Evolutionary conservation across 1,140 invertebrate species (phyloP), one percentile per base, ranked within the genome.

Genomic region (Drosophila sp.): DNA sequence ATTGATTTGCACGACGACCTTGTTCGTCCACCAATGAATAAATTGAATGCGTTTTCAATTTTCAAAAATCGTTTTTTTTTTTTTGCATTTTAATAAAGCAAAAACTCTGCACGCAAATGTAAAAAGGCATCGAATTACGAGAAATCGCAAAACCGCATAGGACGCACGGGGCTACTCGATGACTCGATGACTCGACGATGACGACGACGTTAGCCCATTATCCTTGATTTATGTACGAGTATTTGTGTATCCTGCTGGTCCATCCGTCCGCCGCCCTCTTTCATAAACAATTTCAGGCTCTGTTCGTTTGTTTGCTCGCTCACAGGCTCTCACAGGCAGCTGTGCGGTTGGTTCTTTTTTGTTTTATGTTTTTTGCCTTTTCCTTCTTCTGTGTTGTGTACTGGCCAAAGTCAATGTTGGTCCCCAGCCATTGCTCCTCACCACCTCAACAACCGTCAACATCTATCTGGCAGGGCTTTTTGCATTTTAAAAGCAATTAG

Each of bases 21-120:
- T 87, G 83, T 70, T 86, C 7, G 44, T 47, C 44, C 64, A 62
- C 82, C 61, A 71, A 76, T 89, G 83, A 80, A 87, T 87, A 89
- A 87, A 87, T 87, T 87, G 83, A 87, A 87, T 87, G 84, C 84
- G 84, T 87, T 87, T 87, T 87, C 84, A 89, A 87, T 86, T 87
- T 50, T 50, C 44, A 50, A 50, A 50, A 50, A 50, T 50, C 27
- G 10, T 25, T 27, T 25, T 23, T 40, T 60, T 33, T 33, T 60
- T 40, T 40, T 38, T 35, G 29, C 27, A 47, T 58, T 87, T 87
- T 87, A 84, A 89, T 89, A 87, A 87, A 89, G 76, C 66, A 70
- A 75, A 76, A 78, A 70, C 23, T 50, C 23, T 64, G 68, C 80
- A 79, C 80, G 69, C 79, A 81, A 74, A 83, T 89, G 83, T 84